Percentiles rank a stretch among this genome's conserved stretches.
Conservation (phyloP, 2,888 invertebrate species). For the Sericinus montela region DNA sequence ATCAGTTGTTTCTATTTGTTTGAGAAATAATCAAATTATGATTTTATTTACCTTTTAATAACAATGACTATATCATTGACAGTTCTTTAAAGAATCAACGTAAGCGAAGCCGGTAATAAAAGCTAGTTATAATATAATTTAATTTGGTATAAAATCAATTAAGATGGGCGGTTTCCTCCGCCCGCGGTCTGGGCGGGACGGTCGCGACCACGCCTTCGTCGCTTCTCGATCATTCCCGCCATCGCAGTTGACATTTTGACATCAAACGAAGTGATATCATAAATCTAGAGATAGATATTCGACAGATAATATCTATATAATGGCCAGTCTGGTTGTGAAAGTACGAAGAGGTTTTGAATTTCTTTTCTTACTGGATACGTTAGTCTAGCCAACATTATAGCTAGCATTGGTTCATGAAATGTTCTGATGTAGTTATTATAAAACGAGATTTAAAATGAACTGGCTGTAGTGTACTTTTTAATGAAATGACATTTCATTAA, state of each 20-base stretch:
- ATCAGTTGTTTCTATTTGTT: no score
- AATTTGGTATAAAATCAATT: conserved; percentile 32
- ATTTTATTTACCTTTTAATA: no score
- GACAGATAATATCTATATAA: conserved; percentile 12
- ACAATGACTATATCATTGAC: no score
- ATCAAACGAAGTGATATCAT: conserved; percentile 20
- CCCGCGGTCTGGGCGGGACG: conserved; percentile 29
- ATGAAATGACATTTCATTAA: no score
- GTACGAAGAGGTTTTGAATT: conserved; percentile 1
- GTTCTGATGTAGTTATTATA: no score
- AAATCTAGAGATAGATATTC: conserved; percentile 11
- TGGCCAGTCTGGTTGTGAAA: conserved; percentile 17
- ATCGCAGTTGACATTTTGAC: conserved; percentile 23
- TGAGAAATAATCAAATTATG: no score
- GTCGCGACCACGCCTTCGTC: conserved; percentile 28
- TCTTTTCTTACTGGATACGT: conserved; percentile 11
- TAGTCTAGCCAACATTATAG: no score
- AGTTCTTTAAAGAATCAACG: no score
- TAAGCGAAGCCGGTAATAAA: no score
- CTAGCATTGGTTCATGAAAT: no score
- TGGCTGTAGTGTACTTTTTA: no score
- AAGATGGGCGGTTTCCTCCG: conserved; percentile 34
- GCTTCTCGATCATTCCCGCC: conserved; percentile 21
- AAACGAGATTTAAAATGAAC: no score
- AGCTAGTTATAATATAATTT: conserved; percentile 1